Percentiles rank a stretch among this genome's conserved stretches.
phyloP scores from a whole-genome alignment of 2,797 vertebrate genomes.

The Clarias fuscus region DNA sequence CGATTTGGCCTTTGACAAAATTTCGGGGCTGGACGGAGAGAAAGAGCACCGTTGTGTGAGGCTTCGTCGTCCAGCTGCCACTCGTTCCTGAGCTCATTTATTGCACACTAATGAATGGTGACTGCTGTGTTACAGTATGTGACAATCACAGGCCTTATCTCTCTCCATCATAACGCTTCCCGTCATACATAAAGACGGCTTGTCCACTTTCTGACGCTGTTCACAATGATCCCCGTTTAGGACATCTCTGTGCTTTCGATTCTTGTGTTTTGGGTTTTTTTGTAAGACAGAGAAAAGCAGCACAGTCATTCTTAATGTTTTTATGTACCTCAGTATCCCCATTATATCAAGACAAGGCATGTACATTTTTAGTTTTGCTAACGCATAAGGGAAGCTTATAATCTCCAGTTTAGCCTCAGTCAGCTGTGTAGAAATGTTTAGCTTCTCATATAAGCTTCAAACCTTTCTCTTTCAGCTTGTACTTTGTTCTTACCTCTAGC shows the following conservation, averaged over 20 bases:
- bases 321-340: conserved; percentile 1
- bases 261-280: conserved; percentile 62
- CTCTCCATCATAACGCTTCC: conserved; percentile 79
- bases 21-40: conserved; percentile 80
- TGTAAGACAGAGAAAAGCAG: conserved; percentile 49
- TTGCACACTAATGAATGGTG: conserved; percentile 85
- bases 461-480: background rate
- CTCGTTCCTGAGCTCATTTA: conserved; percentile 75
- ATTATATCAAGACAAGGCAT: conserved; percentile 28
- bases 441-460: background rate
- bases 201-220: conserved; percentile 74
- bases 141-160: conserved; percentile 82
- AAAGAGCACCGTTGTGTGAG: conserved; percentile 76
- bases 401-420: background rate
- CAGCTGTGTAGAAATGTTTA: background rate
- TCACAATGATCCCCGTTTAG: conserved; percentile 79
- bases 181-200: conserved; percentile 83
- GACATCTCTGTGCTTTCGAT: conserved; percentile 74
- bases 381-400: background rate
- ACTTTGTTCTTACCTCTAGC: background rate
- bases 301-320: conserved; percentile 1
- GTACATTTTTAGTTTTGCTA: conserved; percentile 17
- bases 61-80: conserved; percentile 79
- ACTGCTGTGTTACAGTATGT: conserved; percentile 84
- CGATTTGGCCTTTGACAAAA: conserved; percentile 77